Conservation (phyloP, 1,140 invertebrate species). For the Lucilia sericata region DNA sequence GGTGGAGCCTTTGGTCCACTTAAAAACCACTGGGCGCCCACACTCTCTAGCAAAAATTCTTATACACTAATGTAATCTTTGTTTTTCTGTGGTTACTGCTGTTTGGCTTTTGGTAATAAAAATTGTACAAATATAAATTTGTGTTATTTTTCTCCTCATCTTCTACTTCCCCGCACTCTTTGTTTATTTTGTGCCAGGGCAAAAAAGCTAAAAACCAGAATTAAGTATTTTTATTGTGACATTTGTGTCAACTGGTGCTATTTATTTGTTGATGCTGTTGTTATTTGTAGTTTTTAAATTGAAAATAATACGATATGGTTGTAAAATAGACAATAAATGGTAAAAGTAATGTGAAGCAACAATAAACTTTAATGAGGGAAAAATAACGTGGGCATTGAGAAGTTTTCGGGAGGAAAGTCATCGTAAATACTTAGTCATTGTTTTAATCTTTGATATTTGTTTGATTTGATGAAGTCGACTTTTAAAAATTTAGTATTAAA, state of each 20-base stretch:
- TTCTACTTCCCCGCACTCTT: too few relatives aligned
- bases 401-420: too few relatives aligned
- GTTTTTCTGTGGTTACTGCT: background rate
- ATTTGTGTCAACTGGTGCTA: conserved; percentile 8
- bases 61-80: background rate
- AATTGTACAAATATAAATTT: conserved; percentile 6
- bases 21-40: background rate
- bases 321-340: too few relatives aligned
- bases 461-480: too few relatives aligned
- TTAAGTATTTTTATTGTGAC: background rate
- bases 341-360: too few relatives aligned
- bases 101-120: conserved; percentile 18
- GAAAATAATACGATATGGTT: background rate
- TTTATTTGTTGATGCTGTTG: background rate
- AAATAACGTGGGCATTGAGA: too few relatives aligned
- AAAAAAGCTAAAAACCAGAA: background rate
- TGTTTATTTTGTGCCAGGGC: background rate
- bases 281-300: background rate
- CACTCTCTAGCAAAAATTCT: background rate
- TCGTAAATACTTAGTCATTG: too few relatives aligned
- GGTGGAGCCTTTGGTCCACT: too few relatives aligned
- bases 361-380: too few relatives aligned
- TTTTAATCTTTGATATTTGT: too few relatives aligned
- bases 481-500: too few relatives aligned
- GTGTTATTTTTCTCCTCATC: background rate